phyloP scores from a whole-genome alignment of 2,888 invertebrate species.

The Ernsta delagoae region DNA sequence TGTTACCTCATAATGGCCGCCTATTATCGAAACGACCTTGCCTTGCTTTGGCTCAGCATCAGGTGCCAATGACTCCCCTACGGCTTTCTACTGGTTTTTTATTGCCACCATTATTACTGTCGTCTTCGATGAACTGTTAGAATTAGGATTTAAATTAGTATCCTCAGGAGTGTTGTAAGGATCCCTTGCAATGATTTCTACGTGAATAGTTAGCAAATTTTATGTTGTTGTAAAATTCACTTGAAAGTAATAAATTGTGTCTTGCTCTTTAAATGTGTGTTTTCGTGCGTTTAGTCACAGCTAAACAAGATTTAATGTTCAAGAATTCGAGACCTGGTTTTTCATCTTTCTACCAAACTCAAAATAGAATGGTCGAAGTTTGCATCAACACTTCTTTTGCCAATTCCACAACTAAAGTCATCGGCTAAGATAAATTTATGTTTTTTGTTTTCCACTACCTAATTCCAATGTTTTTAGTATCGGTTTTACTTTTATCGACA shows the following conservation, averaged over 20 bases:
- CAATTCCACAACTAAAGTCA: constrained; percentile 3
- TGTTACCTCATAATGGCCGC: constrained; percentile 66
- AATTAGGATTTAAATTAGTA: too few species aligned
- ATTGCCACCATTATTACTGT: too few species aligned
- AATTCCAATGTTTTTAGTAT: background rate
- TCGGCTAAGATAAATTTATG: background rate
- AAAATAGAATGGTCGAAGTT: background rate
- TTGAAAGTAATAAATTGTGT: background rate
- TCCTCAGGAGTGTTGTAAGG: too few species aligned
- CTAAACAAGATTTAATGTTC: background rate
- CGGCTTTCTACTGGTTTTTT: constrained; percentile 64
- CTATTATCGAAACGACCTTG: constrained; percentile 81
- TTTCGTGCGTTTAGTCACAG: background rate
- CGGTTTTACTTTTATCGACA: background rate
- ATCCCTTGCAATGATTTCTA: too few species aligned
- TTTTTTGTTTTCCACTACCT: constrained; percentile 19
- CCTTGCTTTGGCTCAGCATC: constrained; percentile 75
- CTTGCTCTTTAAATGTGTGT: too few species aligned
- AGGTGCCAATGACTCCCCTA: constrained; percentile 78
- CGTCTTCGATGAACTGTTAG: too few species aligned
- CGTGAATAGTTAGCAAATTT: too few species aligned
- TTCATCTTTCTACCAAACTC: background rate
- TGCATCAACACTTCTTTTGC: background rate
- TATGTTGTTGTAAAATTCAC: background rate
- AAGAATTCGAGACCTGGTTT: background rate